Base-by-base conservation (phyloP, 2,113 vertebrate species). In the Mola mola region DNA sequence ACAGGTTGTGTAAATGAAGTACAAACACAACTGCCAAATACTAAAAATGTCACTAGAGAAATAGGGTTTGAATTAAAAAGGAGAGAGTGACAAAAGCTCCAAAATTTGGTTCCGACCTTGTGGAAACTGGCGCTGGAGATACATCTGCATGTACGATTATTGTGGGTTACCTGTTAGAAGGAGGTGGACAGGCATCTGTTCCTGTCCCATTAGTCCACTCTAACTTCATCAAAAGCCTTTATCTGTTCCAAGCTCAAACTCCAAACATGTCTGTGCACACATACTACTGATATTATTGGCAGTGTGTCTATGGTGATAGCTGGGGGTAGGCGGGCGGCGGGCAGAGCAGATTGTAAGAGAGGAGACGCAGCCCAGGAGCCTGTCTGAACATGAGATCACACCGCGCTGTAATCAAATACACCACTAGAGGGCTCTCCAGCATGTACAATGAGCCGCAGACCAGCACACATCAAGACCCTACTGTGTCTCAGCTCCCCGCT, bases 361-460 rank as follows among this genome's bases (percentile, higher is more conserved):
- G 19, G 33, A 42, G 38, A 57, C 60, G 25, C 67, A 67, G 52
- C 65, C 24, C 40, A 25, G 29, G 31, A 65, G 19, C 38, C 17
- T 20, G 56, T 37, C 50, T 24, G 24, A 48, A 33, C 19, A 22
- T 20, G 40, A 4, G 15, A 22, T 31, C 43, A 33, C 19, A 42
- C 3, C 1, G 10, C 5, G 68, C 38, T 58, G 66, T 48, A 19
- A 31, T 42, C 10, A 8, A 17, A 53, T 0, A 0, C 4, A 16
- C 84, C 91, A 90, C 89, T 85, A 91, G 91, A 90, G 90, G 90
- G 89, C 89, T 78, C 88, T 85, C 71, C 52, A 90, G 89, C 80
- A 84, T 83, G 84, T 61, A 60, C 42, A 88, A 91, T 89, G 34
- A 68, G 48, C 55, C 8, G 34, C 7, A 25, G 16, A 17, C 12